Evolutionary conservation across 2,113 vertebrate species (phyloP), one percentile per base, ranked within the genome.

Genomic region (Sterrhoptilus dennistouni): DNA sequence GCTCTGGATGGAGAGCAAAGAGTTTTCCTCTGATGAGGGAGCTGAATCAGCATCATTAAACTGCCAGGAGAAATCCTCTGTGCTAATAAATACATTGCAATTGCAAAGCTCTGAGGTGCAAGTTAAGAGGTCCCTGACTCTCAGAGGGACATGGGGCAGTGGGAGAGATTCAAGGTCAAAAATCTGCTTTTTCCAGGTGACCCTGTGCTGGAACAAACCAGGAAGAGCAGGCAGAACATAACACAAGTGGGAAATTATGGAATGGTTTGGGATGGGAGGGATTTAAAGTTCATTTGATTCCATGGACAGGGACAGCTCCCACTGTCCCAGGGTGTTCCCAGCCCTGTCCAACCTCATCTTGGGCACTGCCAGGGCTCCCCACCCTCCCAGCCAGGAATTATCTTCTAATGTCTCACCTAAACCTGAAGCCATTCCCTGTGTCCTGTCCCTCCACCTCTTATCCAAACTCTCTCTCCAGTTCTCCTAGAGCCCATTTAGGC

Each of bases 81-180:
- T 8, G 33, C 61, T 45, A 31, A 89, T 8, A 20, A 57, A 52
- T 1, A 9, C 0, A 36, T 2, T 2, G 31, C 31, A 36, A 10
- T 5, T 29, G 25, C 31, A n/a, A 25, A 59, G 70, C 29, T 4
- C n/a, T 0, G 6, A 54, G 59, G 29, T 35, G 81, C n/a, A 52
- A 11, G 16, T 25, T 2, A 3, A 8, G 47, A 0, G 8, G 60
- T 5, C 7, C 44, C 42, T 3, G 25, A 6, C 4, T 33, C 11
- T 47, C 23, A 1, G 2, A 3, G 60, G 2, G 50, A 28, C 56
- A 8, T 0, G 3, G 13, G 68, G 52, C 59, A 57, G 6, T 23
- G 68, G 76, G 68, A 81, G 52, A 81, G 5, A 14, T 22, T 16
- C 59, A 28, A 33, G 68, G 77, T 4, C 27, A 54, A 12, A 85